Base-by-base conservation (phyloP, 2,113 vertebrate species). In the Pterocles burchelli region DNA sequence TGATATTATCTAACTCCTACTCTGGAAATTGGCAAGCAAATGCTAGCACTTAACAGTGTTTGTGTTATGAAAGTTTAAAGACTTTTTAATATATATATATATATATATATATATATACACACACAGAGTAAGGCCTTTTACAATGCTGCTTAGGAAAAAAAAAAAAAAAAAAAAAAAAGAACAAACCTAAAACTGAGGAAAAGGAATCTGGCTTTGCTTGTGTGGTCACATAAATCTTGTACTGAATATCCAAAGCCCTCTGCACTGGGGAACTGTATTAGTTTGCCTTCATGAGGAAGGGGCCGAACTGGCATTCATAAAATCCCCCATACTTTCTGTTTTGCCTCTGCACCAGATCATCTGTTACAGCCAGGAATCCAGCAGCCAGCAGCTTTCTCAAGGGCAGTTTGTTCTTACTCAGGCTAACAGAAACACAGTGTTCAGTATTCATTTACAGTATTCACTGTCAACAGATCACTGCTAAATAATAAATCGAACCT, bases 1-100 rank as follows among this genome's bases (percentile, higher is more conserved):
- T 63, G 79, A 59, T 84, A 78, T 73, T 95, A 75, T 96, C 88
- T 96, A 92, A 92, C 46, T 97, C 84, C 55, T 87, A 6, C 71
- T 74, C 34, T 93, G 65, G 70, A 96, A 97, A 91, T n/a, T 95
- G 92, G 84, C 61, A 95, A 88, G 84, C 18, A 96, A 90, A 82
- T 83, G 25, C 74, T 93, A 36, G 77, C 89, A 95, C 85, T 91
- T 89, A 91, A 49, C 49, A 55, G 46, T 89, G 58, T 89, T 97
- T 95, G 41, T 70, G 45, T 78, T 84, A 57, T 14, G 33, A 57
- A 95, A 88, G 34, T 77, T 74, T 78, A 54, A 87, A 55, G 76
- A 36, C 21, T 1, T 17, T 21, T 49, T 57, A 83, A 77, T 90
- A 48, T 79, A 46, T 87, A 88, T 90, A 48, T 79, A 49, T 87